phyloP scores from a whole-genome alignment of 2,888 invertebrate species.

The Tetropium fuscum region DNA sequence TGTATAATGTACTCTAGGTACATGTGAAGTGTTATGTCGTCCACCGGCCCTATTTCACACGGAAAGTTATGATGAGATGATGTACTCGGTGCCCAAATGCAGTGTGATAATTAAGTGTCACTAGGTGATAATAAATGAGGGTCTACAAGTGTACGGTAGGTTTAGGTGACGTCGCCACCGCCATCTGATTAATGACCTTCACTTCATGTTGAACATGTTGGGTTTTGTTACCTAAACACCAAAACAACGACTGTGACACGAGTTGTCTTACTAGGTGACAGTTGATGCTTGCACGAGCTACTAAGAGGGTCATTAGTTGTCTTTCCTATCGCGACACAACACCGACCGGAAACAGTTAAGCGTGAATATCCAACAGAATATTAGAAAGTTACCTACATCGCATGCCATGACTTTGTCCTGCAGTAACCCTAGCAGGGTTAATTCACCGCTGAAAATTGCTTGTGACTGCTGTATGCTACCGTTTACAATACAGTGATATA shows the following conservation, averaged over 20 bases:
- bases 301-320: slow-evolving; percentile 51
- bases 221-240: slow-evolving; percentile 63
- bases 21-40: slow-evolving; percentile 19
- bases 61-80: slow-evolving; percentile 46
- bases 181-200: slow-evolving; percentile 64
- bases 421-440: slow-evolving; percentile 10
- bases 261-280: slow-evolving; percentile 55
- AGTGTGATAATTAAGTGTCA: slow-evolving; percentile 60
- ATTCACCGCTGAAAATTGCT: slow-evolving; percentile 1
- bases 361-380: slow-evolving; percentile 28
- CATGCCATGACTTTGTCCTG: slow-evolving; percentile 15
- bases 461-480: neutral
- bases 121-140: slow-evolving; percentile 59
- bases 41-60: slow-evolving; percentile 21
- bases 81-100: slow-evolving; percentile 50
- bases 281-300: slow-evolving; percentile 54
- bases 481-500: slow-evolving; percentile 10
- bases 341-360: slow-evolving; percentile 29
- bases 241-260: slow-evolving; percentile 58
- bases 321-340: slow-evolving; percentile 36
- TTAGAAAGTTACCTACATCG: slow-evolving; percentile 17
- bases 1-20: slow-evolving; percentile 19
- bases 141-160: slow-evolving; percentile 44
- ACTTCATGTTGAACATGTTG: slow-evolving; percentile 62
- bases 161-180: slow-evolving; percentile 49